Percentiles rank a stretch among this genome's conserved stretches.
Conservation (phyloP, 2,113 vertebrate species). For the Odocoileus hemionus region DNA sequence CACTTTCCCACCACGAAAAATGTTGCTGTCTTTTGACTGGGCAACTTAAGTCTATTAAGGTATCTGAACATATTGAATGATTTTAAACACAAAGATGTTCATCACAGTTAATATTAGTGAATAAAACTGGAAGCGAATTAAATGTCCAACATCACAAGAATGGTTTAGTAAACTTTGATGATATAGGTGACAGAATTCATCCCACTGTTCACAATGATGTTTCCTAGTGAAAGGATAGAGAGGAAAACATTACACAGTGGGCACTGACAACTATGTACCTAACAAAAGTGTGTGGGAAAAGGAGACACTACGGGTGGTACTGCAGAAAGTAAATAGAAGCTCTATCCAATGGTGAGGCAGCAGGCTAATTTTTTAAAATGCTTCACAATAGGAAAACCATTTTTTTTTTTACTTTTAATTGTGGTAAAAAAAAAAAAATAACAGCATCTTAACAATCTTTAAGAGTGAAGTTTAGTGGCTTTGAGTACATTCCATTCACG, state of each 20-base stretch:
- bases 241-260: rapidly evolving
- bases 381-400: background rate
- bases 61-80: background rate
- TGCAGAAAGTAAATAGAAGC: background rate
- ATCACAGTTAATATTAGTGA: background rate
- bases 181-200: rapidly evolving
- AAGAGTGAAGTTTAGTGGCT: too few species aligned
- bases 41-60: background rate
- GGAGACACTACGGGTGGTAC: background rate
- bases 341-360: background rate
- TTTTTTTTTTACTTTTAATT: background rate
- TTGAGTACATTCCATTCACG: background rate
- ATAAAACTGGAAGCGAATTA: background rate
- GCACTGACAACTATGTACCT: rapidly evolving
- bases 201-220: too few species aligned
- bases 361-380: background rate
- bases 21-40: background rate
- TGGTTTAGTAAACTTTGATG: background rate
- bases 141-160: background rate
- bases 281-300: background rate
- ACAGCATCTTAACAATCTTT: background rate
- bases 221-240: background rate
- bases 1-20: background rate
- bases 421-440: background rate
- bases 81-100: background rate